Base-by-base conservation (phyloP, 2,797 vertebrate species). In the Paedocypris micromegethes region DNA sequence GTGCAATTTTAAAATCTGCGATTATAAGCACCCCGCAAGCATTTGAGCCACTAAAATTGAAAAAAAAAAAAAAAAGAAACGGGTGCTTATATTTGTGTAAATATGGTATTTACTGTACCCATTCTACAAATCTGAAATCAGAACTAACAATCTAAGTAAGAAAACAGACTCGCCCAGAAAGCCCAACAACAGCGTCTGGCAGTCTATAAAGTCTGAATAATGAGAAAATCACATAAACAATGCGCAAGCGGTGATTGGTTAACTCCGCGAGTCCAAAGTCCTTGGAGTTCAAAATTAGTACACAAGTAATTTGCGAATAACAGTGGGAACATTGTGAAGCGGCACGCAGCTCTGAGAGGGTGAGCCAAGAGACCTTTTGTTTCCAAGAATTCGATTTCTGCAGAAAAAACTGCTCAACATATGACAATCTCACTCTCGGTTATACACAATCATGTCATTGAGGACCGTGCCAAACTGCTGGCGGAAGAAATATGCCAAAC, bases 271-370 rank as follows among this genome's bases (percentile, higher is more conserved):
- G 40, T 50, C 41, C 38, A 59, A 50, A 64, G 54, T 58, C 23
- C 43, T 53, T 67, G 64, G 52, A 68, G 73, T 71, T 73, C 56
- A 44, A 55, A 51, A 68, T 72, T 53, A 41, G 8, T 46, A 58
- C 58, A 71, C 50, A 78, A 64, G 47, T 54, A 76, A 83, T 80
- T 73, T 45, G 72, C 70, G 67, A 58, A 57, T 39, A 84, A 88
- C 86, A 88, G 83, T 81, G 79, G 73, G 58, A 41, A 23, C 80
- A 86, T 85, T 87, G 86, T 88, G 79, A 82, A 50, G 70, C 57
- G 53, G 79, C 75, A 75, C 54, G 64, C 3, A 2, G 75, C 77
- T 58, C 72, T 66, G 40, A 73, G 65, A 73, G 79, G 23, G 72
- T 63, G 55, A 66, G 64, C 71, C 81, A 78, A 73, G 82, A 63